Evolutionary conservation across 1,140 invertebrate species (phyloP), one percentile per base, ranked within the genome.

Genomic region (Trichonephila clavipes): DNA sequence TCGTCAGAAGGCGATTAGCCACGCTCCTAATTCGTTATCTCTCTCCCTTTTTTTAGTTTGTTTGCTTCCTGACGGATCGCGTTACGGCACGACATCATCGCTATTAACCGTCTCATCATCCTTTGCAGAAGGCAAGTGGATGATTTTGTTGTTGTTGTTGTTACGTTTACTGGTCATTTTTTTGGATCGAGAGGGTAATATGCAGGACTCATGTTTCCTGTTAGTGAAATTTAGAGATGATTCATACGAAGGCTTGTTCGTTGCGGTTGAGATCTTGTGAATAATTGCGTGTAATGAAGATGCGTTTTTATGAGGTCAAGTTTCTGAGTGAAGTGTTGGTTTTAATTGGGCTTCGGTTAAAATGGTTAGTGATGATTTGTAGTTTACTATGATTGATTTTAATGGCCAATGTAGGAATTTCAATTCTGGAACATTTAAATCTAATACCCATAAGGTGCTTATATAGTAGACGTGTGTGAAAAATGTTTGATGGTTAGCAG

Each of bases 1-100:
- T 77, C 69, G 69, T 77, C 69, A 77, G 69, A 77, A 28, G 24
- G 69, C 69, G 69, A 77, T 77, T 77, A 77, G 28, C 69, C 69
- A 77, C 69, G 24, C 12, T 14, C 24, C 69, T 69, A 69, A 69
- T 69, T 69, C 64, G 24, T 69, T 69, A n/a, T 28, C 8, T 69
- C 21, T 69, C 64, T 3, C 24, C n/a, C 8, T 66, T 66, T n/a
- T 66, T 66, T 66, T n/a, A 21, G 18, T 66, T 24, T 69, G 64
- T 69, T 69, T 69, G 24, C 21, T 69, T 69, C 8, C 64, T 69
- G 64, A 69, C 64, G 64, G 64, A 69, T 69, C 64, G n/a, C 64
- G 64, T 69, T 69, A 69, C 64, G 21, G 64, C 64, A 69, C 64
- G 64, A 69, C 64, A 69, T 69, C n/a, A 24, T 28, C 7, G n/a